phyloP scores from a whole-genome alignment of 1,140 invertebrate genomes.

The Akabosia matsudoensis region DNA sequence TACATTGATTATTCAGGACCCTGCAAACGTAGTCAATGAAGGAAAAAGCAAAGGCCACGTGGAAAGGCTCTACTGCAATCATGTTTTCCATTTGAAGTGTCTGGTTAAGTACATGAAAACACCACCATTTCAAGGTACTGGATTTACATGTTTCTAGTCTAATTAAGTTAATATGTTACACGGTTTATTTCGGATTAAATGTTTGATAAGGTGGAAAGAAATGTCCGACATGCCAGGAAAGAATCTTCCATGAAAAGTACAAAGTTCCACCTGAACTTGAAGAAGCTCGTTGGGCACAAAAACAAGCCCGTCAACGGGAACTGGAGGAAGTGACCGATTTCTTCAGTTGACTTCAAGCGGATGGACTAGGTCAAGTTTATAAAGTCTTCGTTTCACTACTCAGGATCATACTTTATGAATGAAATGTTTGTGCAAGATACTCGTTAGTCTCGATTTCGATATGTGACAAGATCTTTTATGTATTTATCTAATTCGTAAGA shows the following conservation, averaged over 20 bases:
- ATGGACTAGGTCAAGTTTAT: too few relatives aligned
- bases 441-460: too few relatives aligned
- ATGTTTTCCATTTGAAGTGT: conserved; percentile 70
- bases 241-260: conserved; percentile 74
- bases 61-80: conserved; percentile 72
- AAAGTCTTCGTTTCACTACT: too few relatives aligned
- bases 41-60: conserved; percentile 61
- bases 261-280: conserved; percentile 66
- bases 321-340: conserved; percentile 57
- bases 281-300: conserved; percentile 72
- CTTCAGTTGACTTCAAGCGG: background rate
- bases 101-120: conserved; percentile 69
- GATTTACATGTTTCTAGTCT: too few relatives aligned
- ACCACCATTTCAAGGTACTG: conserved; percentile 71
- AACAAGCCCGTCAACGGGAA: conserved; percentile 70
- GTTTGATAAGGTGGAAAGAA: conserved; percentile 60
- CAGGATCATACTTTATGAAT: too few relatives aligned
- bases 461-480: too few relatives aligned
- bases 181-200: conserved; percentile 19
- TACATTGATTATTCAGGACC: conserved; percentile 28
- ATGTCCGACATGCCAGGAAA: conserved; percentile 61
- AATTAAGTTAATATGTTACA: conserved; percentile 27
- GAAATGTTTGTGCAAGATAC: too few relatives aligned
- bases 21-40: conserved; percentile 56
- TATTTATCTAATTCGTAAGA: too few relatives aligned